A percentile compares a stretch with the other conserved stretches of the same genome.
Evolutionary conservation across 2,113 vertebrate species (phyloP).

Genomic region (Macaca nemestrina): DNA sequence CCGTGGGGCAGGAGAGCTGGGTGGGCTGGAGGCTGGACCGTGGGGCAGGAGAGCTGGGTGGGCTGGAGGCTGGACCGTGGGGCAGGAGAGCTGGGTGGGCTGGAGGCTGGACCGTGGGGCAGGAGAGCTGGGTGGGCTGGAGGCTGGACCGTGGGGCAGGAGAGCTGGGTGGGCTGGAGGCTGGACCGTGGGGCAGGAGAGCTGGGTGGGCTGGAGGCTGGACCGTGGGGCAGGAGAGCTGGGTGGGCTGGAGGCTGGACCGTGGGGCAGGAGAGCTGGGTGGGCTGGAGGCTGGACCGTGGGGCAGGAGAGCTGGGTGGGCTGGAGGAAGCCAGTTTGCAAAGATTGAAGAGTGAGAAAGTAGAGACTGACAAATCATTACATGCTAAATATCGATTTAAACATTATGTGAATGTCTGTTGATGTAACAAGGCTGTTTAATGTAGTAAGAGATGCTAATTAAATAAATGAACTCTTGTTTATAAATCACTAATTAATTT

Average conservation of each 20-base stretch:
- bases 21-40: neutral
- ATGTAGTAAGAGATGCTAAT: neutral
- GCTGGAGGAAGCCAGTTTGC: neutral
- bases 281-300: neutral
- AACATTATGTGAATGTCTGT: neutral
- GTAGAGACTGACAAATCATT: no score
- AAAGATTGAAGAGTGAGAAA: no score
- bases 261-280: neutral
- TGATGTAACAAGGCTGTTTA: neutral
- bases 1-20: neutral
- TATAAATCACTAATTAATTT: slow-evolving; percentile 18
- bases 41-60: no score
- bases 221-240: no score
- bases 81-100: no score
- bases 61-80: neutral
- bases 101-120: neutral
- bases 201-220: neutral
- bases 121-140: neutral
- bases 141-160: no score
- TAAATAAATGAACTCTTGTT: neutral
- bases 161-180: no score
- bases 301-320: neutral
- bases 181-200: neutral
- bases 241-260: neutral
- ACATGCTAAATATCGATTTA: neutral